phyloP scores from a whole-genome alignment of 2,888 invertebrate genomes.

The Slavum lentiscoides region DNA sequence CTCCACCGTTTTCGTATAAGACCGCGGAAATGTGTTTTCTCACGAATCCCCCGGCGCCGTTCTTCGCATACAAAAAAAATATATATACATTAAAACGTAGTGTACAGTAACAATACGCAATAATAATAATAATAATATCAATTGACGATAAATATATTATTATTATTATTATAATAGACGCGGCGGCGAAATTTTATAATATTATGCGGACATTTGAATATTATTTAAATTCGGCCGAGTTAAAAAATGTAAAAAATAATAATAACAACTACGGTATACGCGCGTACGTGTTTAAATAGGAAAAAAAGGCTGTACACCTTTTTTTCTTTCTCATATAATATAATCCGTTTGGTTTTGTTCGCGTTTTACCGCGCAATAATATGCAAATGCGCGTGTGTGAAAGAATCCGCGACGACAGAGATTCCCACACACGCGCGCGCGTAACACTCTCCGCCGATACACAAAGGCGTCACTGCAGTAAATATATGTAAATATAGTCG shows the following conservation, averaged over 20 bases:
- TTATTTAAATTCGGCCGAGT: conserved; percentile 14
- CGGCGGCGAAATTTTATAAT: neutral
- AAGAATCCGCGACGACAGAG: neutral
- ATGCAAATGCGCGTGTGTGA: conserved; percentile 23
- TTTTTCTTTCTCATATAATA: neutral
- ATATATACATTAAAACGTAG: too few species aligned
- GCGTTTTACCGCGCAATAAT: neutral
- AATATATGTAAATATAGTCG: too few species aligned
- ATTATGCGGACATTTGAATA: conserved; percentile 3
- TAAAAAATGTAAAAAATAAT: neutral
- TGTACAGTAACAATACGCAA: too few species aligned
- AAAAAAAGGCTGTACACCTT: conserved; percentile 3
- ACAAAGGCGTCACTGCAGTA: neutral
- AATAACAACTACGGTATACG: neutral
- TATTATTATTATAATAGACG: too few species aligned
- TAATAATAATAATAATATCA: too few species aligned
- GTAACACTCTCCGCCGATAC: too few species aligned
- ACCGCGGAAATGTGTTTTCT: too few species aligned
- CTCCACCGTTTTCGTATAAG: too few species aligned
- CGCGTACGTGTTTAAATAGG: neutral
- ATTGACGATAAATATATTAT: too few species aligned
- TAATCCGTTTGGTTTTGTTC: neutral
- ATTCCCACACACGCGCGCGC: conserved; percentile 12
- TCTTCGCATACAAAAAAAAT: too few species aligned
- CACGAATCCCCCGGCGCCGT: too few species aligned